Percentiles rank a stretch among this genome's conserved stretches.
Evolutionary conservation across 2,797 vertebrate genomes (phyloP).

Genomic region (Tolypeutes matacus): DNA sequence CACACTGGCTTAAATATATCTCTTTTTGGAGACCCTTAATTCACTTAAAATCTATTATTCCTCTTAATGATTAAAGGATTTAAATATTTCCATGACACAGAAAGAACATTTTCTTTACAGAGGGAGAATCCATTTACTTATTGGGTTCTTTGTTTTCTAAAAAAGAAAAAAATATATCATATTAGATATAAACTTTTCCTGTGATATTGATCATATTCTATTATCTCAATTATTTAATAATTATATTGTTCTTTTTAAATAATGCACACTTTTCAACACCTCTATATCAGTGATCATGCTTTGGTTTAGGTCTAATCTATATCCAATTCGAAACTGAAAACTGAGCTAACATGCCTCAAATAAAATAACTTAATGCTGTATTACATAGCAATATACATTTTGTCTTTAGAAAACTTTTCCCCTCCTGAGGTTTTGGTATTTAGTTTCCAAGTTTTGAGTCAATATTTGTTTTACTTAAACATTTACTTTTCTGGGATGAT

Average conservation of each 20-base stretch:
- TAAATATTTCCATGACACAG: neutral
- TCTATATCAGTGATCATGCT: neutral
- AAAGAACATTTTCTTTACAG: constrained; percentile 18
- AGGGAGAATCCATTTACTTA: neutral
- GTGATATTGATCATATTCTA: neutral
- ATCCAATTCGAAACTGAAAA: neutral
- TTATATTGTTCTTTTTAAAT: constrained; percentile 13
- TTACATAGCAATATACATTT: neutral
- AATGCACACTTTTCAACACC: neutral
- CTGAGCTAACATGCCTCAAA: neutral
- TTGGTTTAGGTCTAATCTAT: neutral
- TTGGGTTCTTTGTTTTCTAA: neutral
- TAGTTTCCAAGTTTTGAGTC: neutral
- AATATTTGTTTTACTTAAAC: constrained; percentile 23
- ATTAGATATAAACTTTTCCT: neutral
- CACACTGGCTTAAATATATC: neutral
- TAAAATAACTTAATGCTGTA: neutral
- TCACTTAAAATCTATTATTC: constrained; percentile 28
- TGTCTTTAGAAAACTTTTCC: neutral
- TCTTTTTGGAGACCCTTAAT: neutral
- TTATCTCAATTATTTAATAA: constrained; percentile 14
- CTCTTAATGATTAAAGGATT: neutral
- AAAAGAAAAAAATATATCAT: neutral
- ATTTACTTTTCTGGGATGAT: neutral
- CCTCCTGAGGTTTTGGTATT: neutral